Evolutionary conservation across 1,140 invertebrate species (phyloP).

Genomic region (Laupala kohalensis): DNA sequence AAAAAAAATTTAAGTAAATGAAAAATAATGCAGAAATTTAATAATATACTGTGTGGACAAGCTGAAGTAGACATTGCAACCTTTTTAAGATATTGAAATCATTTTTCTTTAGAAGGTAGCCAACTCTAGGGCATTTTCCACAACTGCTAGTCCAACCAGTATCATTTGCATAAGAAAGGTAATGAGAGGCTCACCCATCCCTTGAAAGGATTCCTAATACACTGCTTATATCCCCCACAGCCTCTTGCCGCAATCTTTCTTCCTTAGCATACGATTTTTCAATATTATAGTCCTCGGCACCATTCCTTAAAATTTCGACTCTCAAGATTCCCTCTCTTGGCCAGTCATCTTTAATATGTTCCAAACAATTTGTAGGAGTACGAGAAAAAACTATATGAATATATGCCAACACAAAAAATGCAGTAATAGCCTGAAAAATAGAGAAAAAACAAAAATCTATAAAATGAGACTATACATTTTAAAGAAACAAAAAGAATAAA

Average conservation of each 20-base stretch:
- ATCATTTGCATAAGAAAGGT: background rate
- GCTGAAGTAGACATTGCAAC: no score
- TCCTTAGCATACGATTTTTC: slow-evolving; percentile 72
- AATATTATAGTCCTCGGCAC: slow-evolving; percentile 54
- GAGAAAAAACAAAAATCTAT: background rate
- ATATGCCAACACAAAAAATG: slow-evolving; percentile 85
- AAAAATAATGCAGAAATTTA: no score
- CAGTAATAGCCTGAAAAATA: slow-evolving; percentile 56
- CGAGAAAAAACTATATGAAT: slow-evolving; percentile 90
- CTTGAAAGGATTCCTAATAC: slow-evolving; percentile 50
- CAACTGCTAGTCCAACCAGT: no score
- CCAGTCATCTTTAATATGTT: slow-evolving; percentile 81
- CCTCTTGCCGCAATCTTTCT: slow-evolving; percentile 51
- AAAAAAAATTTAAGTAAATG: slow-evolving; percentile 19
- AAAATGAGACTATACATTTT: background rate
- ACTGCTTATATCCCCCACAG: slow-evolving; percentile 45
- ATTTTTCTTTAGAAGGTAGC: no score
- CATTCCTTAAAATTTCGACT: slow-evolving; percentile 84
- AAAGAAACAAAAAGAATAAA: slow-evolving; percentile 1
- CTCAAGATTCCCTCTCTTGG: slow-evolving; percentile 87
- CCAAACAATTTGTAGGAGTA: slow-evolving; percentile 84
- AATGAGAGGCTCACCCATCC: slow-evolving; percentile 42
- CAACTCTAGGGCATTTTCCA: no score
- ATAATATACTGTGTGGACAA: no score
- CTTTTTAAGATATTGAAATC: no score